Evolutionary conservation across 2,888 invertebrate species (phyloP), one percentile per base, ranked within the genome.

Genomic region (Drosophila longiperda): DNA sequence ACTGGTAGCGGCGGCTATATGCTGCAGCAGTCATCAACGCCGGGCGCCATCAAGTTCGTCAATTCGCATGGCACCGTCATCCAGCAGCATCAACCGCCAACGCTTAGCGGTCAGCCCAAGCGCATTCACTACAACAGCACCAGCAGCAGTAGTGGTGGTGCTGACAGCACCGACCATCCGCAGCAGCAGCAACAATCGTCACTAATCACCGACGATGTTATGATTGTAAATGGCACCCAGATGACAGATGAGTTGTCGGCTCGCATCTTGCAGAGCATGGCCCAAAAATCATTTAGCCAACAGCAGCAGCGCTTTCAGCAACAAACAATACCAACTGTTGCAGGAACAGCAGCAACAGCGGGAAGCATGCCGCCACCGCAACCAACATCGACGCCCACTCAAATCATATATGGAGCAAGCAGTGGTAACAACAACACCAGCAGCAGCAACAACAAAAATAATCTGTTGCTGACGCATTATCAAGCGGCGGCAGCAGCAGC

Each of bases 211-310:
- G 93, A 93, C 57, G 93, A 93, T 69, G 92, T 93, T 23, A 92
- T 93, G 91, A 92, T 93, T 75, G 93, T 93, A 11, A 93, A 93
- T 81, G 93, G 93, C 36, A 93, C 93, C 1, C 92, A 93, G 71
- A 93, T 93, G 93, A 93, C 93, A 3, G 93, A 93, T 62, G 93
- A 93, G 75, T 45, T 93, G 3, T 93, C 93, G 38, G 93, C 93
- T 5, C 90, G 93, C 48, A 93, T 93, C 50, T 73, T 93, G 32
- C 93, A 93, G 67, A 93, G 93, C 73, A 92, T 93, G 91, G 93
- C 93, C 0, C 93, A 93, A 65, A 93, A 93, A 73, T 92, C 92
- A 0, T 91, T 92, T 57, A 86, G 81, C 59, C 92, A 92, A 62
- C 74, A 89, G 57, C 80, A 82, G 86, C 89, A 69, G 61, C 83